phyloP scores from a whole-genome alignment of 2,113 vertebrate genomes.

The Muscicapa adusta region DNA sequence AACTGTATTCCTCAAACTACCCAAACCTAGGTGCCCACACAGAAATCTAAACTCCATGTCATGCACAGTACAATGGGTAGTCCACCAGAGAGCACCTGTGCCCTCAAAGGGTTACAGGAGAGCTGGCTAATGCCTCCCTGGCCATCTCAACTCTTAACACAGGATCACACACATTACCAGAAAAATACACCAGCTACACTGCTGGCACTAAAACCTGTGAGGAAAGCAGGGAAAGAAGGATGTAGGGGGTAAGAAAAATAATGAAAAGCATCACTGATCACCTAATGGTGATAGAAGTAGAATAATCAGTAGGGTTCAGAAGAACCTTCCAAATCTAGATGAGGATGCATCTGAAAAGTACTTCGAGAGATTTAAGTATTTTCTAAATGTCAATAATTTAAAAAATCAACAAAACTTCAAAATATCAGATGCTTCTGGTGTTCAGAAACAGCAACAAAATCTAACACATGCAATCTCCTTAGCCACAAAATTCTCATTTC shows the following conservation, averaged over 20 bases:
- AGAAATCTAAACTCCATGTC: not conserved
- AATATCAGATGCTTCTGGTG: not conserved
- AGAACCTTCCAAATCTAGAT: not conserved
- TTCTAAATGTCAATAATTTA: not conserved
- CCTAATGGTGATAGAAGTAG: not conserved
- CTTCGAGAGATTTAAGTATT: not conserved
- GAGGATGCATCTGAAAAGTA: not conserved
- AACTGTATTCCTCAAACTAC: fast-evolving
- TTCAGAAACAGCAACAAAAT: not conserved
- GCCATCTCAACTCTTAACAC: not conserved
- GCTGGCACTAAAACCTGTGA: not conserved
- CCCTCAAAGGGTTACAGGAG: not conserved
- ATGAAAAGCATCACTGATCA: not conserved
- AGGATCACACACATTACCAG: not conserved
- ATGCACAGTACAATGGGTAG: fast-evolving
- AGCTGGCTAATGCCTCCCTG: not conserved
- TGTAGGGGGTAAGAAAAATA: not conserved
- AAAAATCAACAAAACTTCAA: not conserved
- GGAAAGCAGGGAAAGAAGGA: not conserved
- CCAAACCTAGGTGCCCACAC: fast-evolving
- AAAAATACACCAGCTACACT: not conserved
- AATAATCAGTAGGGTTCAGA: not conserved
- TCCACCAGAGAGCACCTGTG: not conserved
- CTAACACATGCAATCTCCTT: not conserved
- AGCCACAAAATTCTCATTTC: not conserved